Conservation (phyloP, 1,140 invertebrate species). For the Pogonus chalceus region DNA sequence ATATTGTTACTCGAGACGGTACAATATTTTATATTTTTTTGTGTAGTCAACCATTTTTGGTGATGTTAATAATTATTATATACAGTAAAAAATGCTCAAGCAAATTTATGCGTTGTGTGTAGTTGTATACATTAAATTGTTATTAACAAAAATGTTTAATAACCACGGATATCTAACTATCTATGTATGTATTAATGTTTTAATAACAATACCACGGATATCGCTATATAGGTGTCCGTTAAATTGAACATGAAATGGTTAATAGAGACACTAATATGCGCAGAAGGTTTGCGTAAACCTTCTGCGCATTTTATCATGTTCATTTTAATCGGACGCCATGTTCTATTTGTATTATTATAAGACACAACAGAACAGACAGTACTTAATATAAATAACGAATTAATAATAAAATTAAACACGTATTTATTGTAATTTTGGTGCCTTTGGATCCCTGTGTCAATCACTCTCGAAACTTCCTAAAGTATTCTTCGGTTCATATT, state of each 20-base stretch:
- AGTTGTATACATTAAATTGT: background rate
- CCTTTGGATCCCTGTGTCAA: background rate
- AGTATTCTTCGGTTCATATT: background rate
- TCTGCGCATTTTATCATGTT: too few species aligned
- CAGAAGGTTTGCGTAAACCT: too few species aligned
- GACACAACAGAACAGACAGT: background rate
- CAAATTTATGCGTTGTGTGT: background rate
- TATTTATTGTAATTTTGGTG: background rate
- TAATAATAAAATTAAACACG: background rate
- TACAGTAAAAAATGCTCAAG: background rate
- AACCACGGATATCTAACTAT: background rate
- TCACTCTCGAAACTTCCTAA: too few species aligned
- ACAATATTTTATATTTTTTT: background rate
- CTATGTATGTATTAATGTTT: too few species aligned
- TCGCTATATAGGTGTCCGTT: too few species aligned
- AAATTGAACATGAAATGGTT: too few species aligned
- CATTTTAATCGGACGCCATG: too few species aligned
- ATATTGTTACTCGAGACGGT: background rate
- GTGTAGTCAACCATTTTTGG: background rate
- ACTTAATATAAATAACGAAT: background rate
- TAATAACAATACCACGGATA: too few species aligned
- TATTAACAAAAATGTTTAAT: background rate
- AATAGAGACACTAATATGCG: too few species aligned
- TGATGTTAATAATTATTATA: background rate
- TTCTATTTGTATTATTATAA: background rate